These are phyloP conservation scores for Neolamprologus caudopunctatus DNA, from an alignment of 2,113 vertebrate genomes.

Conservation along the genomic window DNA sequence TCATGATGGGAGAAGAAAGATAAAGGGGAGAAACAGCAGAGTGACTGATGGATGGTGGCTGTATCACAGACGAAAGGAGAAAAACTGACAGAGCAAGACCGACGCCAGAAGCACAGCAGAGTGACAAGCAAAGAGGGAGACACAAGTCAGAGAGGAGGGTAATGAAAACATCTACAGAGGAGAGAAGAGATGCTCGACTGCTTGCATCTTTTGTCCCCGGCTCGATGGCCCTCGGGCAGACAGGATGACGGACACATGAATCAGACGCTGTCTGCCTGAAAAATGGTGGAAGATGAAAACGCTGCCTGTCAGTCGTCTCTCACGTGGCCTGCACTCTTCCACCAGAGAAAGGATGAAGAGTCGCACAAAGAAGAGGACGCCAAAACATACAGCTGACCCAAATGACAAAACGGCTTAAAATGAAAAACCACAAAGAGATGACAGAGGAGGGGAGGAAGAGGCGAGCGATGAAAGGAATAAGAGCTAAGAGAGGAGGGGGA, in stretches of 20 bases:
- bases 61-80: neutral
- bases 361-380: neutral
- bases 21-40: neutral
- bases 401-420: slow-evolving; percentile 16
- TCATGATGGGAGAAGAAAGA: neutral
- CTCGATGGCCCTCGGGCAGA: slow-evolving; percentile 30
- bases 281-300: slow-evolving; percentile 2
- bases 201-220: slow-evolving; percentile 46
- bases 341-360: neutral
- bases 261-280: slow-evolving; percentile 45
- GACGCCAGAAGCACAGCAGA: neutral
- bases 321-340: neutral
- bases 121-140: slow-evolving; percentile 18
- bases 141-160: neutral
- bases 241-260: slow-evolving; percentile 59
- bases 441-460: neutral
- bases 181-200: slow-evolving; percentile 43
- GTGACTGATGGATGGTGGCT: neutral
- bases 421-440: neutral
- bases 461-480: neutral
- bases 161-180: slow-evolving; percentile 10
- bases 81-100: neutral
- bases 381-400: neutral
- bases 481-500: neutral
- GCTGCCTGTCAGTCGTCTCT: slow-evolving; percentile 7